Evolutionary conservation across 2,113 vertebrate genomes (phyloP).

Genomic region (Poicephalus meyeri): DNA sequence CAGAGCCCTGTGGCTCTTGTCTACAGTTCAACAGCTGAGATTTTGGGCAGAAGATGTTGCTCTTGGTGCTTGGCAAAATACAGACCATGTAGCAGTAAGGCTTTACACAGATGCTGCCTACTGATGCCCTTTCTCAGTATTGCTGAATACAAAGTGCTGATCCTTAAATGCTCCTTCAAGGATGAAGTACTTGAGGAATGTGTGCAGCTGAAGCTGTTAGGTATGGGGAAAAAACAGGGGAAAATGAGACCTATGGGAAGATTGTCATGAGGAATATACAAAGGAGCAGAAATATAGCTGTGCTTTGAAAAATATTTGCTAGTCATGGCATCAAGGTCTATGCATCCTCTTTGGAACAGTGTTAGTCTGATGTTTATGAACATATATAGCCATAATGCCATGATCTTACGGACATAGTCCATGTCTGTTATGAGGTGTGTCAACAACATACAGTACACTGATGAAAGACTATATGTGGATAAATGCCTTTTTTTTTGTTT

Average conservation of each 20-base stretch:
- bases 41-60: not conserved
- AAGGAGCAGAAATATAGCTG: not conserved
- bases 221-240: fast-evolving
- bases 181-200: not conserved
- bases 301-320: not conserved
- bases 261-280: fast-evolving
- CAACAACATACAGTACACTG: not conserved
- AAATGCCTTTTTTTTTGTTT: not conserved
- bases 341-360: not conserved
- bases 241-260: not conserved
- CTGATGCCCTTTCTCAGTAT: not conserved
- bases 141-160: not conserved
- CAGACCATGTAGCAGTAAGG: fast-evolving
- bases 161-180: not conserved
- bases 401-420: not conserved
- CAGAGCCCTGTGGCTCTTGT: not conserved
- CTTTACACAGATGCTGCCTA: not conserved
- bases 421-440: not conserved
- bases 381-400: not conserved
- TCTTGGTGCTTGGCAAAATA: not conserved
- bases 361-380: not conserved
- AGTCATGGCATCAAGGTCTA: not conserved
- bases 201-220: not conserved
- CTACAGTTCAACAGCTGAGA: fast-evolving
- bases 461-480: not conserved